Conservation (phyloP, 1,140 invertebrate species). For the Notospermus geniculatus region DNA sequence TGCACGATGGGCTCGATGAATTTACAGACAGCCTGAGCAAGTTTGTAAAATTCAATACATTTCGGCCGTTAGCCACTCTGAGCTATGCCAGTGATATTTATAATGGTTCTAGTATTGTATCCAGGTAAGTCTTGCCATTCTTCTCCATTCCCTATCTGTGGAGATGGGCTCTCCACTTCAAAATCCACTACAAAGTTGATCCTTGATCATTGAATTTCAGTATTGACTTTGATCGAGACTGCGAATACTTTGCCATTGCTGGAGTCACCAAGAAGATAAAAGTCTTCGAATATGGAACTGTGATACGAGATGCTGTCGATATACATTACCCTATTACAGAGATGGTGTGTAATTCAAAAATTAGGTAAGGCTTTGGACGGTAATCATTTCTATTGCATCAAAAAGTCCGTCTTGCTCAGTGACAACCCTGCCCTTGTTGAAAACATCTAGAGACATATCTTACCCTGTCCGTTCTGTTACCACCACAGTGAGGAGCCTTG, state of each 20-base stretch:
- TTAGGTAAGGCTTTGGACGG: slow-evolving; percentile 56
- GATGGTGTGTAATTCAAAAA: slow-evolving; percentile 92
- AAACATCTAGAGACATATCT: no score
- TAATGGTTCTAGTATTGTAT: slow-evolving; percentile 88
- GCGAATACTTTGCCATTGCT: slow-evolving; percentile 94
- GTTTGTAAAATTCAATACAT: slow-evolving; percentile 79
- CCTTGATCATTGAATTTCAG: slow-evolving; percentile 58
- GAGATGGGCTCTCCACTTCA: no score
- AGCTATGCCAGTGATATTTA: slow-evolving; percentile 88
- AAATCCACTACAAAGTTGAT: no score
- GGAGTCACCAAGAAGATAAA: slow-evolving; percentile 95
- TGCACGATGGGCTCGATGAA: slow-evolving; percentile 64
- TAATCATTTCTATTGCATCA: no score
- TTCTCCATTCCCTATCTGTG: no score
- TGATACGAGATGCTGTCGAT: slow-evolving; percentile 79
- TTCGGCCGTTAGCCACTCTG: slow-evolving; percentile 79
- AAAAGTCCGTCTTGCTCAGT: no score
- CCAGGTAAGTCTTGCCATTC: slow-evolving; percentile 59
- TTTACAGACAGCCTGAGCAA: slow-evolving; percentile 86
- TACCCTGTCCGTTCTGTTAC: no score
- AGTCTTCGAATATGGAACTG: slow-evolving; percentile 80
- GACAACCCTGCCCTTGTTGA: no score
- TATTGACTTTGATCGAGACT: slow-evolving; percentile 96
- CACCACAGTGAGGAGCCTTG: no score
- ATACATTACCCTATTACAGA: slow-evolving; percentile 91